A percentile compares a stretch with the other conserved stretches of the same genome.
Evolutionary conservation across 2,888 invertebrate species (phyloP).

Genomic region (Caenorhabditis zanzibari): DNA sequence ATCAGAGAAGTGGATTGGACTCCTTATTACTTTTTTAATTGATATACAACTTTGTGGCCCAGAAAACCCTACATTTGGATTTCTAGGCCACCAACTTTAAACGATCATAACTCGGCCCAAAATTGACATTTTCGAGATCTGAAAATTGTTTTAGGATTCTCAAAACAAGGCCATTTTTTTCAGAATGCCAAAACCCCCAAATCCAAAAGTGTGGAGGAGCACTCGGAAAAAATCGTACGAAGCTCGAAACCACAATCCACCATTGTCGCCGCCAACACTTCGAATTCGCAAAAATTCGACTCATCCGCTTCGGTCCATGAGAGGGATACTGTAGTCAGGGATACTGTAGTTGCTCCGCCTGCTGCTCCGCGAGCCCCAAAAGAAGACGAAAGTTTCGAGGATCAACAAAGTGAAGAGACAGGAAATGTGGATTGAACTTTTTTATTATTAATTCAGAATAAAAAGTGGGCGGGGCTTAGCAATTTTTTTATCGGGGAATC

Average conservation of each 20-base stretch:
- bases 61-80: neutral
- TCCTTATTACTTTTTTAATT: too few relatives aligned
- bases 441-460: neutral
- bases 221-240: neutral
- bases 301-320: slow-evolving; percentile 5
- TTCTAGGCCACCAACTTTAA: neutral
- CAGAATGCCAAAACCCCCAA: slow-evolving; percentile 15
- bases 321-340: neutral
- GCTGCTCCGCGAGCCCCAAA: neutral
- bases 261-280: neutral
- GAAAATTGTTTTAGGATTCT: neutral
- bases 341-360: neutral
- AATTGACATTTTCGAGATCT: neutral
- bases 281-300: slow-evolving; percentile 1
- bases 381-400: neutral
- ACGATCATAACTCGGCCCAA: neutral
- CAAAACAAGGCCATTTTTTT: neutral
- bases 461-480: neutral
- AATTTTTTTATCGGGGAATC: neutral
- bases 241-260: neutral
- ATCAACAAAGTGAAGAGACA: neutral
- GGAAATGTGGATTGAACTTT: neutral
- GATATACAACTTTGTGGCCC: neutral
- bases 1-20: too few relatives aligned
- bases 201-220: slow-evolving; percentile 10